Percentiles rank a stretch among this genome's conserved stretches.
These are phyloP conservation scores for Phalanger gymnotis DNA, from an alignment of 2,797 vertebrate genomes.

Conservation along the genomic window DNA sequence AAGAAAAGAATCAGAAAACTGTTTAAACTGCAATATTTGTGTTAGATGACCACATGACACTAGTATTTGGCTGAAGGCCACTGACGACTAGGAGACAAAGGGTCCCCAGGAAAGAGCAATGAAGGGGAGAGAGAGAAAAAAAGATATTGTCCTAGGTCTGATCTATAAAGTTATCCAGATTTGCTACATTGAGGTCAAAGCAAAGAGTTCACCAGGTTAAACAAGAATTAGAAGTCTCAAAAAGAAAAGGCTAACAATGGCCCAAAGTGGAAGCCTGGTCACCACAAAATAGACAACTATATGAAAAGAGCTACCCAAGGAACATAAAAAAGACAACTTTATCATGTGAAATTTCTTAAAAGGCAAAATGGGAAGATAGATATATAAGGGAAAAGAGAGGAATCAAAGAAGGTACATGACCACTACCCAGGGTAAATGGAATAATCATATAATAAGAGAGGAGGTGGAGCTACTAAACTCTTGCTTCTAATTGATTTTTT, in stretches of 20 bases:
- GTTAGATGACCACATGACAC: too few relatives aligned
- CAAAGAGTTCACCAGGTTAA: not conserved
- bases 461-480: not conserved
- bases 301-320: not conserved
- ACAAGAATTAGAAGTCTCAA: not conserved
- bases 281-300: not conserved
- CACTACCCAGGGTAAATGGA: not conserved
- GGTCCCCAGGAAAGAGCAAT: not conserved
- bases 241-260: not conserved
- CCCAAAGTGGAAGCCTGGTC: not conserved
- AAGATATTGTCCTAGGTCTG: not conserved
- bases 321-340: not conserved
- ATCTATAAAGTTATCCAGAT: not conserved
- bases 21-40: too few relatives aligned
- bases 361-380: not conserved
- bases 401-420: not conserved
- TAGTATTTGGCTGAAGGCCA: too few relatives aligned
- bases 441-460: not conserved
- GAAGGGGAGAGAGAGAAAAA: not conserved
- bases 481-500: not conserved
- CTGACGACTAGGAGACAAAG: too few relatives aligned
- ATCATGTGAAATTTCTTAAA: not conserved
- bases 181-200: not conserved
- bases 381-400: not conserved
- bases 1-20: too few relatives aligned